Evolutionary conservation across 2,113 vertebrate genomes (phyloP), one percentile per base, ranked within the genome.

Genomic region (Elanoides forficatus): DNA sequence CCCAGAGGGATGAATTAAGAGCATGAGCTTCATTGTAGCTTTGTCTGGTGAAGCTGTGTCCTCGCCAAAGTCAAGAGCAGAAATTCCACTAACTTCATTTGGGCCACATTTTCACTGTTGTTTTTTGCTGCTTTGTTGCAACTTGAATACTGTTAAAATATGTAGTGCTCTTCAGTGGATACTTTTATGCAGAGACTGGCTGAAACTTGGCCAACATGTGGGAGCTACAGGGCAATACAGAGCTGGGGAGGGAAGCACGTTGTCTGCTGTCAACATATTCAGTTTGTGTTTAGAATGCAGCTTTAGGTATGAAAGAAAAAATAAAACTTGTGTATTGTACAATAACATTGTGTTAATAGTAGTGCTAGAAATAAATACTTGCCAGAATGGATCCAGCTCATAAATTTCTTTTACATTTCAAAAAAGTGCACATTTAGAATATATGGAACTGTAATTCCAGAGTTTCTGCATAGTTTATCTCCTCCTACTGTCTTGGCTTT

Each of bases 1-100:
- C 53, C 71, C 87, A 91, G 52, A 53, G 73, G 56, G 62, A 65
- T 91, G 73, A 89, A 87, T 91, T 87, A 79, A 68, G 78, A 82
- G 38, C 62, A 36, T 29, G 40, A 88, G n/a, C 45, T 86, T 93
- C 45, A 15, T 38, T 23, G 17, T 79, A 48, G 73, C 52, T 83
- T 80, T 34, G 20, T 60, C 2, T 4, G 16, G 45, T 66, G 30
- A 79, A 89, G 38, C 81, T 42, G 26, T 55, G 66, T 79, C 81
- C 72, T 91, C 5, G 2, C 23, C 6, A 1, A 95, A 85, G 53
- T 80, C 60, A 73, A 52, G 67, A 80, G 78, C 85, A 96, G 50
- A 91, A 88, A 58, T 85, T 81, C 62, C 53, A 38, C 38, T 48
- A 3, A 9, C 56, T 72, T 67, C 22, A 27, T 68, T 58, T 66